These are phyloP conservation scores for Bruchidius siliquastri DNA, from an alignment of 2,888 invertebrate species.

Conservation along the genomic window DNA sequence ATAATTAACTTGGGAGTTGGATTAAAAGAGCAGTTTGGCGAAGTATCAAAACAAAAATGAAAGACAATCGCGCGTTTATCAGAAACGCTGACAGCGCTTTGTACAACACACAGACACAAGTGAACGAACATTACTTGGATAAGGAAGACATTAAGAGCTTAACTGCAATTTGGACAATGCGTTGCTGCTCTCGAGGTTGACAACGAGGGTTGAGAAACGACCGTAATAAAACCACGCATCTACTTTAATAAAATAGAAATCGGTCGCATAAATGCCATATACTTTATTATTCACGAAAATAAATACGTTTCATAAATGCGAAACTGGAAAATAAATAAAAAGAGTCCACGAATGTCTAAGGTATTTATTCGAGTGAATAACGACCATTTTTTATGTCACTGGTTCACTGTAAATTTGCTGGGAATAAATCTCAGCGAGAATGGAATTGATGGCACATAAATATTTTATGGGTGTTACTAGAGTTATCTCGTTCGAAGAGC, in stretches of 20 bases:
- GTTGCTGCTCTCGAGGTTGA: background rate
- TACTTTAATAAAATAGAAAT: constrained; percentile 41
- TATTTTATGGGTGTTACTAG: constrained; percentile 1
- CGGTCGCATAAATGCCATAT: constrained; percentile 38
- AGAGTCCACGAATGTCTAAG: constrained; percentile 35
- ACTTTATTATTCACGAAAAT: constrained; percentile 40
- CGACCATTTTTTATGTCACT: constrained; percentile 39
- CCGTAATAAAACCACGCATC: constrained; percentile 31
- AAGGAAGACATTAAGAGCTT: background rate
- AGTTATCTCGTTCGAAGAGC: background rate
- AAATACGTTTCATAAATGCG: constrained; percentile 38
- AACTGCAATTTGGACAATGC: background rate
- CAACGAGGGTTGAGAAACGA: constrained; percentile 14
- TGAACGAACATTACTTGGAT: background rate
- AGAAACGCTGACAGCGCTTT: background rate
- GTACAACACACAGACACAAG: background rate
- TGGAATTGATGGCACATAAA: constrained; percentile 33
- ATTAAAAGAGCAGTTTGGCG: background rate
- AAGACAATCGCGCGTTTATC: background rate
- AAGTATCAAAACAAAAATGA: background rate
- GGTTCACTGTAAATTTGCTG: constrained; percentile 36
- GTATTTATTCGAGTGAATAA: constrained; percentile 43
- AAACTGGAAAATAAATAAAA: constrained; percentile 37
- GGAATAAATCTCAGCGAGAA: constrained; percentile 42
- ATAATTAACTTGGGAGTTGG: no score